Evolutionary conservation across 1,140 invertebrate species (phyloP).

Genomic region (Adoxophyes honmai): DNA sequence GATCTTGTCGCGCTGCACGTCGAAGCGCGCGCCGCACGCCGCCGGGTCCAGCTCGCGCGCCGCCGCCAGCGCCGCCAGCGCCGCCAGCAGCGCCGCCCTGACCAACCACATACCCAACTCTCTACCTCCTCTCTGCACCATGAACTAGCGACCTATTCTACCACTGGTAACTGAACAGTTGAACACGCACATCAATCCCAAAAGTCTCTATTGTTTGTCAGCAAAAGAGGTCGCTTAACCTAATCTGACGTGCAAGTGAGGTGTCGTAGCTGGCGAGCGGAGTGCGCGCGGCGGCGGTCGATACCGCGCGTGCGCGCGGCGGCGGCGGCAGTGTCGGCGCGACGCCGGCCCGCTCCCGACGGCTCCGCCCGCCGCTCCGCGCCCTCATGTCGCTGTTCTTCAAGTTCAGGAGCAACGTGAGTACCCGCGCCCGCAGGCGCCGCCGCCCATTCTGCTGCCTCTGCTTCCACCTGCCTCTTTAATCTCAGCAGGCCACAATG

Average conservation of each 20-base stretch:
- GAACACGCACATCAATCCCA: no score
- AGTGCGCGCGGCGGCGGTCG: constrained; percentile 23
- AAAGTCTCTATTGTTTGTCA: no score
- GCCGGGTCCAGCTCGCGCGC: constrained; percentile 70
- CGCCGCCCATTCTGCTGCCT: constrained; percentile 13
- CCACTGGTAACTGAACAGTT: no score
- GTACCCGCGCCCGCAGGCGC: constrained; percentile 28
- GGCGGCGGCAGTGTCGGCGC: constrained; percentile 42
- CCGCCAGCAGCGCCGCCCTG: constrained; percentile 35
- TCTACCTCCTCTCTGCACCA: no score
- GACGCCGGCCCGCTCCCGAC: constrained; percentile 28
- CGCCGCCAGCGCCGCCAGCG: constrained; percentile 20
- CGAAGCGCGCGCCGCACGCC: constrained; percentile 83
- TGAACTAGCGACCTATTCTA: no score
- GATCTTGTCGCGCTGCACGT: constrained; percentile 92
- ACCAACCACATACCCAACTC: no score
- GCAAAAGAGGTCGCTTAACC: no score
- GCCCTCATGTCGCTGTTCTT: constrained; percentile 49
- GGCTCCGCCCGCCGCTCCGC: constrained; percentile 18
- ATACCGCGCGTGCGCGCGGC: constrained; percentile 21
- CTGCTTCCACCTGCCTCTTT: not conserved
- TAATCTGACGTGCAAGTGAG: not conserved
- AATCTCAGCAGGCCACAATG: no score
- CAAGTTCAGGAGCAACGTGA: constrained; percentile 51
- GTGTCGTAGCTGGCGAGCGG: not conserved